phyloP scores from a whole-genome alignment of 2,797 vertebrate genomes.

The Eidolon dupreanum region DNA sequence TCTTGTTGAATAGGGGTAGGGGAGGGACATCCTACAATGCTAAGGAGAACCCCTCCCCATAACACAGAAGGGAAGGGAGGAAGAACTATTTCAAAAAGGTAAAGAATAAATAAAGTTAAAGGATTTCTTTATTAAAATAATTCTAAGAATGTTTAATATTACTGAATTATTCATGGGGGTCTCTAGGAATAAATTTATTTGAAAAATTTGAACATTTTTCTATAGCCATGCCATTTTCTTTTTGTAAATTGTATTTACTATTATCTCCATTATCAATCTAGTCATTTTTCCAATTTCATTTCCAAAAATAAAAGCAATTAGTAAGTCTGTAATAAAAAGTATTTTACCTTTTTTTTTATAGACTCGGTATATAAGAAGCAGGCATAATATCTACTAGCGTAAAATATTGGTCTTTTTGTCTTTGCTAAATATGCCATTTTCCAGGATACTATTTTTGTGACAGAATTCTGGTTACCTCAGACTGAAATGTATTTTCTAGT shows the following conservation, averaged over 20 bases:
- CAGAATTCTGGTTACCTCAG: not conserved
- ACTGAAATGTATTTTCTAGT: not conserved
- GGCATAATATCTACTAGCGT: not conserved
- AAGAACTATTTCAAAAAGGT: not conserved
- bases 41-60: not conserved
- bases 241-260: not conserved
- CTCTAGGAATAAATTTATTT: not conserved
- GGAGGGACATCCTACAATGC: not conserved
- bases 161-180: not conserved
- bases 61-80: not conserved
- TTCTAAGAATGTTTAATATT: not conserved
- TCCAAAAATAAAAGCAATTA: not conserved
- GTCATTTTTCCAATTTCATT: not conserved
- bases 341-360: not conserved
- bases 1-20: not conserved
- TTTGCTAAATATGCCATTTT: not conserved
- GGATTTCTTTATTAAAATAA: not conserved
- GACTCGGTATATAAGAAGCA: not conserved
- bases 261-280: not conserved
- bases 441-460: not conserved
- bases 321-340: not conserved
- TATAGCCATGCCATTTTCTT: not conserved
- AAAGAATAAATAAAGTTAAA: not conserved
- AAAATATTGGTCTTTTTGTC: not conserved
- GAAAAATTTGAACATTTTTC: not conserved